phyloP scores from a whole-genome alignment of 2,888 invertebrate species.

The Balanococcus diminutus region DNA sequence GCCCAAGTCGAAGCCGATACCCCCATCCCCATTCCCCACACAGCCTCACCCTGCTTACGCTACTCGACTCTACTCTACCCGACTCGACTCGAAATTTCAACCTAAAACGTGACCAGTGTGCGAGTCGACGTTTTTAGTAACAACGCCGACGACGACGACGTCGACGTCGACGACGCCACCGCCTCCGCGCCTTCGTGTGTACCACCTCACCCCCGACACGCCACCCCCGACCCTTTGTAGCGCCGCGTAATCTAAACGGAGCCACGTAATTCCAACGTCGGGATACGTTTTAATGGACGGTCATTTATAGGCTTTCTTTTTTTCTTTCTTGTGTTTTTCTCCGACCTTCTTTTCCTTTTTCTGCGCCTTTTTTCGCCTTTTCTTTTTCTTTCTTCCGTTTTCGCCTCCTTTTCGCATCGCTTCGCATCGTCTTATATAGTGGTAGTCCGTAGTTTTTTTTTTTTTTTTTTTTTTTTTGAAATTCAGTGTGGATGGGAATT shows the following conservation, averaged over 20 bases:
- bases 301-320: background rate
- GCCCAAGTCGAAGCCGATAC: too few relatives aligned
- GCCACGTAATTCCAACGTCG: background rate
- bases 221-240: background rate
- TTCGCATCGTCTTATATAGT: too few relatives aligned
- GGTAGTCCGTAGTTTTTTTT: too few relatives aligned
- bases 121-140: slow-evolving; percentile 25
- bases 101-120: slow-evolving; percentile 44
- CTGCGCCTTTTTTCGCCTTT: background rate
- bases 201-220: background rate
- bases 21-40: too few relatives aligned
- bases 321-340: background rate
- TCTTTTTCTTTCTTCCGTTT: too few relatives aligned
- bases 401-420: too few relatives aligned
- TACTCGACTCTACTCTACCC: too few relatives aligned
- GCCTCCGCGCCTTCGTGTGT: too few relatives aligned
- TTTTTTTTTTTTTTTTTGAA: too few relatives aligned
- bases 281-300: background rate
- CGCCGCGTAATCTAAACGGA: slow-evolving; percentile 1
- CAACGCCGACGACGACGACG: too few relatives aligned
- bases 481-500: too few relatives aligned
- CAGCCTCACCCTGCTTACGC: too few relatives aligned
- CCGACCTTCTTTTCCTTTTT: background rate
- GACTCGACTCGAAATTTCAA: background rate
- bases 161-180: background rate